These are phyloP conservation scores for Zophobas morio DNA, from an alignment of 1,140 invertebrate species.

Conservation along the genomic window DNA sequence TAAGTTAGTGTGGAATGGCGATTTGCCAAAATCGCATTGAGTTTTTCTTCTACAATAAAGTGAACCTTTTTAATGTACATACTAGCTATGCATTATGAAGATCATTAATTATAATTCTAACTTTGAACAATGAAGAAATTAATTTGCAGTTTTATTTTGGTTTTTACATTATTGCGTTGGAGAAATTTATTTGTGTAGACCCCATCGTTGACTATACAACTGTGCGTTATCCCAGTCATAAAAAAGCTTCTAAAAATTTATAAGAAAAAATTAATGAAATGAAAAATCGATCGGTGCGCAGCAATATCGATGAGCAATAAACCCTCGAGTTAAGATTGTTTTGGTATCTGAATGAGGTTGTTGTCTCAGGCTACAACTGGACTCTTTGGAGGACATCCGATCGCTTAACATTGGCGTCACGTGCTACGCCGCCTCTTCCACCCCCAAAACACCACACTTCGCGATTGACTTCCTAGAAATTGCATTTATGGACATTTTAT, in stretches of 20 bases:
- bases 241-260: slow-evolving; percentile 1
- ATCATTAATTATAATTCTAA: no score
- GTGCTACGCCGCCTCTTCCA: slow-evolving; percentile 22
- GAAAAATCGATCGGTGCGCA: background rate
- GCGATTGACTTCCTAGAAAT: slow-evolving; percentile 52
- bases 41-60: no score
- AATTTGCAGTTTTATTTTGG: no score
- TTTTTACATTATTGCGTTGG: no score
- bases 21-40: no score
- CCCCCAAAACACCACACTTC: slow-evolving; percentile 46
- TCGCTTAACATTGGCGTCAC: slow-evolving; percentile 40
- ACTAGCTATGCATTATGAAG: no score
- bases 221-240: background rate
- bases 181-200: slow-evolving; percentile 8
- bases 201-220: slow-evolving; percentile 7
- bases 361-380: slow-evolving; percentile 14
- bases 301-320: slow-evolving; percentile 14
- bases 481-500: slow-evolving; percentile 54
- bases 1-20: no score
- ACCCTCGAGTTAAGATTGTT: slow-evolving; percentile 18
- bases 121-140: no score
- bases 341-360: slow-evolving; percentile 20
- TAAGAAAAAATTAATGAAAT: slow-evolving; percentile 10
- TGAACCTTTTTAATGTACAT: no score
- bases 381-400: slow-evolving; percentile 11